These are phyloP conservation scores for Ceratina calcarata DNA, from an alignment of 1,140 invertebrate genomes.

Conservation along the genomic window DNA sequence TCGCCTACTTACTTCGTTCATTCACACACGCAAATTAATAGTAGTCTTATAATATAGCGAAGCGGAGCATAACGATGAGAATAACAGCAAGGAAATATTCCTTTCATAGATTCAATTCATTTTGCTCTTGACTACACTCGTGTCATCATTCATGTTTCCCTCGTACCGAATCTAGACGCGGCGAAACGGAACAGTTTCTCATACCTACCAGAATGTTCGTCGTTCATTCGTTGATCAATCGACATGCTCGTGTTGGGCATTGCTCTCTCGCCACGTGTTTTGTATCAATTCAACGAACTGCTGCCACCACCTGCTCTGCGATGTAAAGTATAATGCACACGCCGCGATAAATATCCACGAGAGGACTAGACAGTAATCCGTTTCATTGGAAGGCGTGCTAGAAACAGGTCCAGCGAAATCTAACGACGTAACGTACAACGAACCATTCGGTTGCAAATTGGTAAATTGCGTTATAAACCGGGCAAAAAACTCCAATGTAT, in stretches of 20 bases:
- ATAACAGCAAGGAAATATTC: too few species aligned
- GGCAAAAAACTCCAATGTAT: constrained; percentile 89
- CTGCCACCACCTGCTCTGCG: constrained; percentile 88
- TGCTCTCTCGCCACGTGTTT: constrained; percentile 94
- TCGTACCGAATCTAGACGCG: too few species aligned
- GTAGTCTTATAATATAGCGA: neutral
- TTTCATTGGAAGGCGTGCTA: constrained; percentile 85
- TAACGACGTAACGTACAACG: constrained; percentile 86
- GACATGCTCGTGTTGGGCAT: constrained; percentile 90
- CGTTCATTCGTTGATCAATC: constrained; percentile 73
- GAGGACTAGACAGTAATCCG: constrained; percentile 91
- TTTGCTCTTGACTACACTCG: too few species aligned
- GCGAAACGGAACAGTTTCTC: too few species aligned
- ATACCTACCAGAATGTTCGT: too few species aligned
- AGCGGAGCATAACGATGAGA: too few species aligned
- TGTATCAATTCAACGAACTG: constrained; percentile 91
- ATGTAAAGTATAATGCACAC: constrained; percentile 89
- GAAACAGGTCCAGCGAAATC: constrained; percentile 91
- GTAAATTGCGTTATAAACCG: constrained; percentile 92
- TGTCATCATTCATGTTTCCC: neutral
- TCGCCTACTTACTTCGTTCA: constrained; percentile 7
- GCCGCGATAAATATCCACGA: constrained; percentile 92
- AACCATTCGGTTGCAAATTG: constrained; percentile 83
- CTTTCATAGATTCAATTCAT: too few species aligned
- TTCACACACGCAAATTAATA: constrained; percentile 3